A percentile compares a stretch with the other conserved stretches of the same genome.
These are phyloP conservation scores for Pogona vitticeps DNA, from an alignment of 2,113 vertebrate genomes.

Conservation along the genomic window DNA sequence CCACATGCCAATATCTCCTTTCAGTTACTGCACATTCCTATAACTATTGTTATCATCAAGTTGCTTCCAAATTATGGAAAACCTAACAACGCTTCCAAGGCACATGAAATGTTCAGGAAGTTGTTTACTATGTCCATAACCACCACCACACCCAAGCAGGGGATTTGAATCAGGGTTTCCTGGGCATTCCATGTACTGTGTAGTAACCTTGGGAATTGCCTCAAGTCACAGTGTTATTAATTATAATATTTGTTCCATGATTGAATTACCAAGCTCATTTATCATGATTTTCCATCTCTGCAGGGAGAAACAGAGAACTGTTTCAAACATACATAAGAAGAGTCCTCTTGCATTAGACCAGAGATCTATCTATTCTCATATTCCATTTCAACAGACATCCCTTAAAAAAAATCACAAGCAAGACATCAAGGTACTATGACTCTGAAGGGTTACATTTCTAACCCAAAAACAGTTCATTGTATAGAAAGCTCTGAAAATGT, in stretches of 20 bases:
- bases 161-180: background rate
- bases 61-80: too few species aligned
- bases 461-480: background rate
- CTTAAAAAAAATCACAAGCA: background rate
- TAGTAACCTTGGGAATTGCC: too few species aligned
- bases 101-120: too few species aligned
- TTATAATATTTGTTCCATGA: background rate
- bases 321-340: background rate
- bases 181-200: background rate
- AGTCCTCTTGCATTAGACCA: background rate
- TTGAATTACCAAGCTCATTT: background rate
- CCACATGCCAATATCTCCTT: too few species aligned
- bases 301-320: background rate
- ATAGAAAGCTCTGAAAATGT: background rate
- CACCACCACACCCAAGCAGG: too few species aligned
- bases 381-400: background rate
- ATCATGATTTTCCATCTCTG: background rate
- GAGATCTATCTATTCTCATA: background rate
- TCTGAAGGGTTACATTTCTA: background rate
- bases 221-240: background rate
- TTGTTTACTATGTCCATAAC: too few species aligned
- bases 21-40: too few species aligned
- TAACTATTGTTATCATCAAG: too few species aligned
- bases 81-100: too few species aligned
- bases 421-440: background rate